A percentile compares a stretch with the other conserved stretches of the same genome.
phyloP scores from a whole-genome alignment of 2,113 vertebrate genomes.

The Benthochromis sp. region DNA sequence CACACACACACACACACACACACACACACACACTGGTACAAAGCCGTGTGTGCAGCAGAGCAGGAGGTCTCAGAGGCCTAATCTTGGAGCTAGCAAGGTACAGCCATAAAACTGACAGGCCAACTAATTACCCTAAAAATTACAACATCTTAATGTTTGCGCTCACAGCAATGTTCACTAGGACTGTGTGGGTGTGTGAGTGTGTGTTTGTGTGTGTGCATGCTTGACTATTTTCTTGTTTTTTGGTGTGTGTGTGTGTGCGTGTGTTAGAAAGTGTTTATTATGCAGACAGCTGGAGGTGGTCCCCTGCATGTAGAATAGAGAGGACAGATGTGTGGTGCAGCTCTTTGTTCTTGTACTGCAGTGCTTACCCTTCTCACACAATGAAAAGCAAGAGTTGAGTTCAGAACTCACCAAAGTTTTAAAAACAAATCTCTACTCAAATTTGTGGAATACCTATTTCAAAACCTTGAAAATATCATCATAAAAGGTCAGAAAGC shows the following conservation, averaged over 20 bases:
- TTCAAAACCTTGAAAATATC: background rate
- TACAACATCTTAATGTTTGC: constrained; percentile 74
- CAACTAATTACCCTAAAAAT: constrained; percentile 77
- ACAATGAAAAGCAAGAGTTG: background rate
- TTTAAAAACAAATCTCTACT: background rate
- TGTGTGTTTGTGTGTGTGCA: background rate
- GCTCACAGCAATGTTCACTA: constrained; percentile 53
- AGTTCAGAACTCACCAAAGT: background rate
- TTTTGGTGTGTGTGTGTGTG: background rate
- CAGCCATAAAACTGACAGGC: constrained; percentile 75
- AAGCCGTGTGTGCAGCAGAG: constrained; percentile 40
- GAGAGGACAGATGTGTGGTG: constrained; percentile 49
- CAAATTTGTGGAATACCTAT: background rate
- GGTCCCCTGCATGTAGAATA: constrained; percentile 55
- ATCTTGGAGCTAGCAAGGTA: constrained; percentile 62
- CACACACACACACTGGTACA: background rate
- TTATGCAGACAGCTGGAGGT: constrained; percentile 64
- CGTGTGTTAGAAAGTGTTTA: constrained; percentile 27
- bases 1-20: background rate
- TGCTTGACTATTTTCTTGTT: background rate
- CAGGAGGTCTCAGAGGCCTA: constrained; percentile 65
- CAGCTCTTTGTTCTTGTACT: constrained; percentile 43
- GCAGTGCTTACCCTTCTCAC: background rate
- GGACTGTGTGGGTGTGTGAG: background rate
- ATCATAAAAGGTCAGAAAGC: background rate